phyloP scores from a whole-genome alignment of 1,140 invertebrate species.

The silkworm (Bombyx mori) region ASM3026992v2 NC_085109.1:6187001-6187500 shows the following conservation, averaged over 20 bases:
- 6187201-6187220: conserved; percentile 32
- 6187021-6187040: no score
- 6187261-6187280: conserved; percentile 56
- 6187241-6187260: conserved; percentile 57
- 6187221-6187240: conserved; percentile 18
- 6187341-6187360: conserved; percentile 32
- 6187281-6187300: conserved; percentile 70
- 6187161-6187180: conserved; percentile 16
- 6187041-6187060: no score
- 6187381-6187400: no score
- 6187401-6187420: no score
- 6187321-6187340: conserved; percentile 72
- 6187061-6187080: neutral
- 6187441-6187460: no score
- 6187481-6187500: no score
- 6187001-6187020: no score
- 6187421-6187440: no score
- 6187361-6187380: no score
- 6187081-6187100: no score
- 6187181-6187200: conserved; percentile 43
- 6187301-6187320: conserved; percentile 68
- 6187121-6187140: conserved; percentile 13
- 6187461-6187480: no score
- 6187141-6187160: conserved; percentile 16
- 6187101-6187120: no score